Evolutionary conservation across 2,113 vertebrate species (phyloP).

Genomic region (Junco hyemalis): DNA sequence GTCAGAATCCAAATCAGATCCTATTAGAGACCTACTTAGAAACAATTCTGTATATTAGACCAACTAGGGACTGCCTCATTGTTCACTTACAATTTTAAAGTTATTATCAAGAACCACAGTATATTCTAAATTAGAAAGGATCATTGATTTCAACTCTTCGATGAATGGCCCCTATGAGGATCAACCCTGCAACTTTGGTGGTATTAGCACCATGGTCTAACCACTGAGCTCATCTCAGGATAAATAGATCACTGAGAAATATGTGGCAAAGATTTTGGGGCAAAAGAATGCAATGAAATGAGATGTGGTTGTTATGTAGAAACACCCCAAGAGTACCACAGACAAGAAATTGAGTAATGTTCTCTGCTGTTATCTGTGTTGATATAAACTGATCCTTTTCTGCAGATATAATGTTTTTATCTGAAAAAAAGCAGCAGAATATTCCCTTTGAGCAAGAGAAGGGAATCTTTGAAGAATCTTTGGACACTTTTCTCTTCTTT

Average conservation of each 20-base stretch:
- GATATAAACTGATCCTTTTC: background rate
- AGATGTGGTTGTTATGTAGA: background rate
- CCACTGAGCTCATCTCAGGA: background rate
- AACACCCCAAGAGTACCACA: background rate
- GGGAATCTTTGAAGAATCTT: background rate
- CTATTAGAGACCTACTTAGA: background rate
- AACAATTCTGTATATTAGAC: background rate
- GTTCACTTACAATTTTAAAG: background rate
- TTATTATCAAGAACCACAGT: background rate
- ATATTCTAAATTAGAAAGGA: background rate
- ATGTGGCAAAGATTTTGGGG: background rate
- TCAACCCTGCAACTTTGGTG: accelerated
- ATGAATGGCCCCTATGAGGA: background rate
- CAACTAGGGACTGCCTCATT: background rate
- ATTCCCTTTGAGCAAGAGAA: background rate
- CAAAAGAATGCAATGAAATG: background rate
- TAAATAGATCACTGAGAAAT: background rate
- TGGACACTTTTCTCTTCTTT: background rate
- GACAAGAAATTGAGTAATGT: background rate
- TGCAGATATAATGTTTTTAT: background rate
- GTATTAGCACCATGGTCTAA: background rate
- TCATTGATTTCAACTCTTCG: background rate
- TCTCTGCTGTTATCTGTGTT: background rate
- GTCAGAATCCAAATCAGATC: background rate
- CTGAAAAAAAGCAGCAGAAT: background rate